Evolutionary conservation across 1,140 invertebrate species (phyloP).

Genomic region (Drosophila watanabei): DNA sequence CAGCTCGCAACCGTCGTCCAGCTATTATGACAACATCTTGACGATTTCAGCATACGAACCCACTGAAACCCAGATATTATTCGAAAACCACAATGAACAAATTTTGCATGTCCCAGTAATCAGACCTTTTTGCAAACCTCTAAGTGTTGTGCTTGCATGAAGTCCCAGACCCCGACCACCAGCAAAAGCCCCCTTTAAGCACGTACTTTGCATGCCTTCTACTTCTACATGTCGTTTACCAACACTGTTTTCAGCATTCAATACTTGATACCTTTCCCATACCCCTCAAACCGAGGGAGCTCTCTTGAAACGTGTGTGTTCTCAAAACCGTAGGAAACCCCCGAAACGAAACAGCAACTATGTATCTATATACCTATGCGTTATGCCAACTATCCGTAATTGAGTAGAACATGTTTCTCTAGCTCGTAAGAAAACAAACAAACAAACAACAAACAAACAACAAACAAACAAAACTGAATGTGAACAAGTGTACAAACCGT

Average conservation of each 20-base stretch:
- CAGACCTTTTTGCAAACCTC: constrained; percentile 18
- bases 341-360: constrained; percentile 28
- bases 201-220: constrained; percentile 42
- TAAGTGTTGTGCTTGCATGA: constrained; percentile 48
- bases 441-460: constrained; percentile 18
- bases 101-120: constrained; percentile 26
- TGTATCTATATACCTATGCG: constrained; percentile 49
- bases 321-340: constrained; percentile 61
- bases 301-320: constrained; percentile 71
- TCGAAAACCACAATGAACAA: constrained; percentile 28
- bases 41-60: constrained; percentile 29
- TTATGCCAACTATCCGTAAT: constrained; percentile 54
- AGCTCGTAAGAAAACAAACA: constrained; percentile 53
- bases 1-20: constrained; percentile 34
- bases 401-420: constrained; percentile 65
- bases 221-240: constrained; percentile 34
- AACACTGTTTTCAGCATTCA: constrained; percentile 32
- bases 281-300: constrained; percentile 12
- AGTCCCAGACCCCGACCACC: background rate
- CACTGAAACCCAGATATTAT: constrained; percentile 27
- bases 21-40: constrained; percentile 50
- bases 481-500: constrained; percentile 67
- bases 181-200: background rate
- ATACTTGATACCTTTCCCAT: constrained; percentile 8
- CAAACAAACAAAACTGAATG: constrained; percentile 56